Percentiles rank a stretch among this genome's conserved stretches.
phyloP scores from a whole-genome alignment of 2,113 vertebrate species.

The Macroglossus sobrinus region DNA sequence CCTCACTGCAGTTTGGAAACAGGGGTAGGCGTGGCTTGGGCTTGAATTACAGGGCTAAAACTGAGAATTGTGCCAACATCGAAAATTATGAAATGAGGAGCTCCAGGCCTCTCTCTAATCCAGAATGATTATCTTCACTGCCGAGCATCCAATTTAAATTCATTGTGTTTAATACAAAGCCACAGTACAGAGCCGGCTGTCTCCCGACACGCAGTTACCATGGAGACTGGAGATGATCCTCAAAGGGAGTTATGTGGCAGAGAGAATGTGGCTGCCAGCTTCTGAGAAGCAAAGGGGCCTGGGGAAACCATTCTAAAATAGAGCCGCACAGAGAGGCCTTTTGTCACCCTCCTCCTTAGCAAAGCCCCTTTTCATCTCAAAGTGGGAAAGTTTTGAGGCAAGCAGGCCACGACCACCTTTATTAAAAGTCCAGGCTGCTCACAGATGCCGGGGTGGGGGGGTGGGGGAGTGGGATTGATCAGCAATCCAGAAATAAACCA shows the following conservation, averaged over 20 bases:
- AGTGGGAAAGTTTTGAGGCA: neutral
- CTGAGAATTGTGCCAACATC: constrained; percentile 52
- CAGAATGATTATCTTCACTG: constrained; percentile 68
- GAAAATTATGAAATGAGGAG: constrained; percentile 63
- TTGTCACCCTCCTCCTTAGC: neutral
- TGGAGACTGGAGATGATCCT: constrained; percentile 81
- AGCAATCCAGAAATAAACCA: neutral
- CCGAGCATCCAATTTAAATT: constrained; percentile 78
- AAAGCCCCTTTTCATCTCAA: neutral
- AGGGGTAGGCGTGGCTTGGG: constrained; percentile 2
- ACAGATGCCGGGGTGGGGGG: neutral
- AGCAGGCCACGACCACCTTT: neutral
- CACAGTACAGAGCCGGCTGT: constrained; percentile 78
- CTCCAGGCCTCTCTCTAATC: constrained; percentile 57
- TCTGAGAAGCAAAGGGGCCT: constrained; percentile 26
- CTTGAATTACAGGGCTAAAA: constrained; percentile 33
- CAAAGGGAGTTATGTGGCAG: constrained; percentile 47
- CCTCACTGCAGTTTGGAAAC: neutral
- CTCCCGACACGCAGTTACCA: constrained; percentile 82
- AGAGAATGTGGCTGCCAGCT: constrained; percentile 33
- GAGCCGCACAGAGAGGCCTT: neutral
- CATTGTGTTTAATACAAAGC: constrained; percentile 89
- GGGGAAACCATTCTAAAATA: constrained; percentile 9
- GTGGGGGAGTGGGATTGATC: neutral
- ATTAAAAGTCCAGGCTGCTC: neutral